These are phyloP conservation scores for Pipra filicauda DNA, from an alignment of 2,113 vertebrate species.

Conservation along the genomic window DNA sequence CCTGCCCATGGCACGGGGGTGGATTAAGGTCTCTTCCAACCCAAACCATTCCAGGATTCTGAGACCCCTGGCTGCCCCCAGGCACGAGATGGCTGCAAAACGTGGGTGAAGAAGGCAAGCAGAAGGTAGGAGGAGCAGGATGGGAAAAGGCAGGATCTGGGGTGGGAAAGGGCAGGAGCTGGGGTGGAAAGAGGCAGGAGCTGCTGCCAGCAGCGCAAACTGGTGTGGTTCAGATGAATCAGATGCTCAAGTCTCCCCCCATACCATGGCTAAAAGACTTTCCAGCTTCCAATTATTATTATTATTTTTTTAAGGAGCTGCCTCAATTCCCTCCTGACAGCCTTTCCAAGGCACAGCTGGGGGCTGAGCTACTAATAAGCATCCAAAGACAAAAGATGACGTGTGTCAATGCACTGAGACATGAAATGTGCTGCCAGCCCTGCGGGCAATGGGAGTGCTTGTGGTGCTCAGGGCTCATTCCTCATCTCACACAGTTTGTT, in stretches of 20 bases:
- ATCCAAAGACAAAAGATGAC: background rate
- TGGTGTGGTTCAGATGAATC: background rate
- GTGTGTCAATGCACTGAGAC: background rate
- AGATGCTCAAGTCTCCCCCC: background rate
- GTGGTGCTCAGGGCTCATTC: background rate
- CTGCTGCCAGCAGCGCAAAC: background rate
- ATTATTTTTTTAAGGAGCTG: background rate
- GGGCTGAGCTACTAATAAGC: background rate
- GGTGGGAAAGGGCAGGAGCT: background rate
- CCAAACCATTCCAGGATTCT: background rate
- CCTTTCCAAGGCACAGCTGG: background rate
- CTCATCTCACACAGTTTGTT: background rate
- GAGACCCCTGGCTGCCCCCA: background rate
- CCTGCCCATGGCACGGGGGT: background rate
- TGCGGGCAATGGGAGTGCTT: accelerated
- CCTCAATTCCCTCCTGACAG: background rate
- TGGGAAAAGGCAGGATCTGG: background rate
- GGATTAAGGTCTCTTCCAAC: background rate
- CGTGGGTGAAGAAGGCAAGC: accelerated
- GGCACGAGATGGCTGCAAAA: background rate
- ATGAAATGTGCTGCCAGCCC: background rate
- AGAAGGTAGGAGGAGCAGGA: background rate
- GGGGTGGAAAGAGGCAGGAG: background rate
- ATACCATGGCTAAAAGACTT: accelerated
- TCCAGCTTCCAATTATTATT: background rate